Evolutionary conservation across 2,888 invertebrate genomes (phyloP), one percentile per base, ranked within the genome.

Genomic region (Sicus ferrugineus): DNA sequence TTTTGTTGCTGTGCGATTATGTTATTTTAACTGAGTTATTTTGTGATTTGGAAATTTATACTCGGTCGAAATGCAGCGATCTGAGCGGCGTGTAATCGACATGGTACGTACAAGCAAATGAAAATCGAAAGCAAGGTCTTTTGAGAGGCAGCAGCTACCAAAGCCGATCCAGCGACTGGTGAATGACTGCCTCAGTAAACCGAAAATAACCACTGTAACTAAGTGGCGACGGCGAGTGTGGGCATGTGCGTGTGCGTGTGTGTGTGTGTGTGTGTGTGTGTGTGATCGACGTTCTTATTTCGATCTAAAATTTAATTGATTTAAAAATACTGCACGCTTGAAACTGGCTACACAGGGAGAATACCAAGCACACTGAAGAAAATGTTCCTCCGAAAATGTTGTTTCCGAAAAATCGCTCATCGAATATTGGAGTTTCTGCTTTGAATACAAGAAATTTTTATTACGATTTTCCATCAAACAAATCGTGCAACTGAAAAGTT

Each of bases 91-190:
- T 56, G 42, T 14, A 26, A 56, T 54, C 21, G 21, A 21, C 28
- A 30, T 31, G 67, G 52, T 66, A 66, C 62, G 62, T 70, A n/a
- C n/a, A n/a, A n/a, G n/a, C n/a, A 59, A 65, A 63, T 66, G 65
- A 67, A 72, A 72, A 72, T 72, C 72, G 72, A 72, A 72, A 72
- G 72, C 72, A 72, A 72, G 72, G 72, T 70, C 70, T 72, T 67
- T 68, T 56, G 65, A 52, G 64, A 63, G 23, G 31, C 19, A n/a
- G 19, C 50, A 64, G 59, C 59, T 23, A 31, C 58, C 58, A 63
- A 34, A 68, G 30, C 58, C 46, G 59, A 46, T 50, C 21, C 42
- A 62, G 30, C 56, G 28, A 52, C 14, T n/a, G 67, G 16, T 34
- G 58, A 46, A 46, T 58, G 58, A 65, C 61, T 70, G 70, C 19